Base-by-base conservation (phyloP, 1,140 invertebrate genomes). In the Megalopta genalis region DNA sequence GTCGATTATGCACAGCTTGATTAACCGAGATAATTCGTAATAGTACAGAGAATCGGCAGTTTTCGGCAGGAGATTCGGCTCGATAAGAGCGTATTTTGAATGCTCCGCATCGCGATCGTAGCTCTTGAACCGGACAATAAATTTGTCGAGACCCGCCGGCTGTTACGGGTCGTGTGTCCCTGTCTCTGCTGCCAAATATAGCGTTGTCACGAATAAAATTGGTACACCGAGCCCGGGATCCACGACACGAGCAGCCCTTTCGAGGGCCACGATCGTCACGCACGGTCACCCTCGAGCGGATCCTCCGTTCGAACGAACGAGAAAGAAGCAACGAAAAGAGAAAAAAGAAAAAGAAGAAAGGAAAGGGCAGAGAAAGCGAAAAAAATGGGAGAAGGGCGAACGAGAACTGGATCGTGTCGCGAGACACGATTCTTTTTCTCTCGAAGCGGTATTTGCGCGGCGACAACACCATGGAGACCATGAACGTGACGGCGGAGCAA, bases 401-500 rank as follows among this genome's bases (percentile, higher is more conserved):
- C 71, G 78, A 32, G 54, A 69, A 80, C 37, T 25, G 8, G 18
- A 54, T 74, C 60, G 71, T 39, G 71, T 37, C 60, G 27, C 27
- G 62, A 57, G 62, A 54, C 72, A n/a, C 69, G 54, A 12, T 14
- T 46, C 32, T 65, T 72, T 65, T 78, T 72, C 60, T 64, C 49
- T 18, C 16, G 25, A 18, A 70, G 25, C 62, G 37, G 60, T 72
- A 63, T 63, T 59, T 27, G 62, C 25, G 60, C 63, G 71, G 71
- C 72, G 66, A 84, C 57, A 59, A 62, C 62, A 80, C 72, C 62
- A 57, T 46, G 27, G 79, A 80, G 70, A 59, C 49, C 67, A 65
- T 39, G 54, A 83, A 84, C 83, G 82, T 84, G 81, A 80, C 71
- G 54, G 71, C 62, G 68, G 64, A 80, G 69, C 67, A 77, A 75